phyloP scores from a whole-genome alignment of 2,888 invertebrate genomes.

The Acrobasis consociella region DNA sequence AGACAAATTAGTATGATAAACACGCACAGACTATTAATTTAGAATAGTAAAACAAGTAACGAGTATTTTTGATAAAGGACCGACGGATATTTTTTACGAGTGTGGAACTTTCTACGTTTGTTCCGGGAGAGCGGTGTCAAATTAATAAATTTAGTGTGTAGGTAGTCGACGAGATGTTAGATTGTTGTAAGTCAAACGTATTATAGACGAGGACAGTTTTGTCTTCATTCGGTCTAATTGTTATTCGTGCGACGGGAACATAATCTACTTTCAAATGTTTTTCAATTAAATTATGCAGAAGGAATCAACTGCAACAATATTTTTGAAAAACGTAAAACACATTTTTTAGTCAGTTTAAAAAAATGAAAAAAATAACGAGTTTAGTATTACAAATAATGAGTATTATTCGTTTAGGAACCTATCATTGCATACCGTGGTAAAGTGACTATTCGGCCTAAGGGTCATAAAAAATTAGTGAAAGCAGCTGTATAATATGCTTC shows the following conservation, averaged over 20 bases:
- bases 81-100: slow-evolving; percentile 25
- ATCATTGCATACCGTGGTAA: slow-evolving; percentile 3
- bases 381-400: not conserved
- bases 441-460: slow-evolving; percentile 25
- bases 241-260: not conserved
- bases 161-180: slow-evolving; percentile 18
- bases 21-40: slow-evolving; percentile 65
- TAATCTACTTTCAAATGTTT: not conserved
- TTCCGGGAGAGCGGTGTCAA: slow-evolving; percentile 35
- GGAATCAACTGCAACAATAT: no score
- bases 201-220: slow-evolving; percentile 14
- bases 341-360: no score
- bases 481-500: slow-evolving; percentile 68
- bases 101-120: slow-evolving; percentile 34
- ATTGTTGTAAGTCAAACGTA: slow-evolving; percentile 12
- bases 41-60: slow-evolving; percentile 39
- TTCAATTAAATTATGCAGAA: not conserved
- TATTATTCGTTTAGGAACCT: not conserved
- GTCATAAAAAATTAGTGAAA: slow-evolving; percentile 40
- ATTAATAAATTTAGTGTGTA: slow-evolving; percentile 31
- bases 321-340: no score
- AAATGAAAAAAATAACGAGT: not conserved
- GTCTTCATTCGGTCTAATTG: not conserved
- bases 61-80: slow-evolving; percentile 62
- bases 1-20: slow-evolving; percentile 56